Conservation (phyloP, 1,140 invertebrate species). For the Metopolophium dirhodum region DNA sequence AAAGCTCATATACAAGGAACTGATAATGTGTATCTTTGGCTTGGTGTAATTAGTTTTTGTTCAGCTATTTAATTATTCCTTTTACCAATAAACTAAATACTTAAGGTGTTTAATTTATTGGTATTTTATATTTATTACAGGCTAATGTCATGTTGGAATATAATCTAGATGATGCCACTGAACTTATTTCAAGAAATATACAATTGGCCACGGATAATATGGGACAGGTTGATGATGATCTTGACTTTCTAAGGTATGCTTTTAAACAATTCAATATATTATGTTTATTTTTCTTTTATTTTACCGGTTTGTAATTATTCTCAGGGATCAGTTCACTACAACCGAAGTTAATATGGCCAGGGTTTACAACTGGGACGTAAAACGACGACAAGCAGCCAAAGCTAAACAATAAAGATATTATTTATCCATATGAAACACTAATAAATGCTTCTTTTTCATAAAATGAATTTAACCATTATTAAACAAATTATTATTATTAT, state of each 20-base stretch:
- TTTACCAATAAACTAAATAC: background rate
- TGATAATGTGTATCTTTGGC: conserved; percentile 94
- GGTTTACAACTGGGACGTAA: conserved; percentile 47
- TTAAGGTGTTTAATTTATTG: background rate
- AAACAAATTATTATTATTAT: background rate
- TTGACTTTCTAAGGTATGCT: conserved; percentile 49
- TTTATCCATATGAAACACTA: background rate
- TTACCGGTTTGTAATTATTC: conserved; percentile 61
- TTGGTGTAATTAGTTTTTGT: conserved; percentile 73
- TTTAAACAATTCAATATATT: background rate
- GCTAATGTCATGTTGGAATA: conserved; percentile 99
- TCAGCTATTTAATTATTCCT: background rate
- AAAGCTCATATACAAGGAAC: conserved; percentile 88
- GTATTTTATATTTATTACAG: conserved; percentile 62
- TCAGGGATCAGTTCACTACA: conserved; percentile 95
- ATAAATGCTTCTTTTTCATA: conserved; percentile 35
- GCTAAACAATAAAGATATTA: conserved; percentile 5
- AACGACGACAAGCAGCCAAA: conserved; percentile 37
- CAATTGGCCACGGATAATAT: conserved; percentile 81
- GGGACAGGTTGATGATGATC: conserved; percentile 51
- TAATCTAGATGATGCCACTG: conserved; percentile 88
- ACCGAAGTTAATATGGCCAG: conserved; percentile 98
- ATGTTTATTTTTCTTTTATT: background rate
- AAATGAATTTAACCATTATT: background rate
- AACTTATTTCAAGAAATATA: conserved; percentile 86